These are phyloP conservation scores for Okamejei kenojei DNA, from an alignment of 2,797 vertebrate species.

Conservation along the genomic window DNA sequence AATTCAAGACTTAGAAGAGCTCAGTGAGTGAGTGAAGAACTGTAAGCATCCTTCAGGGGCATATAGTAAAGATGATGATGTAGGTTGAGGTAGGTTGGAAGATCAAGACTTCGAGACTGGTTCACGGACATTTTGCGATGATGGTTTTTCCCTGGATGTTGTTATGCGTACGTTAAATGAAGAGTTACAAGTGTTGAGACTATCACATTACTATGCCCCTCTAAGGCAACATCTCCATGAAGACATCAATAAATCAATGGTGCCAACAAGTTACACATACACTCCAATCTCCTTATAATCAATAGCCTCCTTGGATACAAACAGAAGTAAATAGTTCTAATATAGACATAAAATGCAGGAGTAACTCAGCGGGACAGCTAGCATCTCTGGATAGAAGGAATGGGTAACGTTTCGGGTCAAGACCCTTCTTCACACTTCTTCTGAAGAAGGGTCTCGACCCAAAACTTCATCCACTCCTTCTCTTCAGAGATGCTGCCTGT, in stretches of 20 bases:
- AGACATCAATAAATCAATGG: conserved; percentile 4
- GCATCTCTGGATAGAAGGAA: too few species aligned
- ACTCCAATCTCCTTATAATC: background rate
- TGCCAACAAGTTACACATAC: background rate
- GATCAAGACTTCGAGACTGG: too few species aligned
- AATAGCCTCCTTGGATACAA: background rate
- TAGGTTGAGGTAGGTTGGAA: too few species aligned
- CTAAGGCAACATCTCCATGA: background rate
- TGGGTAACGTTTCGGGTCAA: too few species aligned
- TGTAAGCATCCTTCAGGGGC: background rate
- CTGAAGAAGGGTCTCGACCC: too few species aligned
- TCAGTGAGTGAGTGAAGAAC: background rate
- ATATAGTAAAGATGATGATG: background rate
- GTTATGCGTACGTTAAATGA: background rate
- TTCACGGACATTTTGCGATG: background rate
- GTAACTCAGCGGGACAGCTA: too few species aligned
- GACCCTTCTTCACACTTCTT: too few species aligned
- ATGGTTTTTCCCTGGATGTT: background rate
- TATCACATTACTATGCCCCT: background rate
- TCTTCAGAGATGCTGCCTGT: too few species aligned
- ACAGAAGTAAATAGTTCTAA: background rate
- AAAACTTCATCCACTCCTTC: too few species aligned
- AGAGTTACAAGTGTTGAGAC: background rate
- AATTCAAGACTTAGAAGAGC: background rate
- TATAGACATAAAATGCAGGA: too few species aligned